A percentile compares a stretch with the other conserved stretches of the same genome.
Evolutionary conservation across 2,113 vertebrate genomes (phyloP).

Genomic region (Siphamia tubifer): DNA sequence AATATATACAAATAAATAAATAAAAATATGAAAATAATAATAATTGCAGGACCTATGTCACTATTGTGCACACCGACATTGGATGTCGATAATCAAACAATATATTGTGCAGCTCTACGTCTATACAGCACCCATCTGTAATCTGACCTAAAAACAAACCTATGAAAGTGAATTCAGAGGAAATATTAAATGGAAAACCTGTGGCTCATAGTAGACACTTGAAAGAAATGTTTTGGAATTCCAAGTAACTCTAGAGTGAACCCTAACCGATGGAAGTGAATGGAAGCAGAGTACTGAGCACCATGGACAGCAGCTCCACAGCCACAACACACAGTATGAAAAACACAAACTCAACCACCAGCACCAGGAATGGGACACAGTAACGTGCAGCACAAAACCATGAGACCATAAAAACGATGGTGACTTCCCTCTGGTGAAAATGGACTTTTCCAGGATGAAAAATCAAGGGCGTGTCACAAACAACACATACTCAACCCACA

Average conservation of each 20-base stretch:
- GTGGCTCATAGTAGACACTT: no score
- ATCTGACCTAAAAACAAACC: background rate
- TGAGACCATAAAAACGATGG: slow-evolving; percentile 13
- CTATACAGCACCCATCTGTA: background rate
- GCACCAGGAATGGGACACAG: slow-evolving; percentile 23
- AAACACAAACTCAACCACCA: slow-evolving; percentile 13
- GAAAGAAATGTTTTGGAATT: background rate
- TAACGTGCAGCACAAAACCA: slow-evolving; percentile 22
- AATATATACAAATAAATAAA: no score
- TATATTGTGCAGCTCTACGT: no score
- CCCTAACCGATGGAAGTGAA: background rate
- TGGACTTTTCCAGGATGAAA: slow-evolving; percentile 34
- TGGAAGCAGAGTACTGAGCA: background rate
- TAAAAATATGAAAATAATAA: no score
- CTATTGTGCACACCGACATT: no score
- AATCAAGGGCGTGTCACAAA: slow-evolving; percentile 46
- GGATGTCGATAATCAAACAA: no score
- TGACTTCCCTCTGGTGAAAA: slow-evolving; percentile 38
- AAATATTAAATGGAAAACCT: background rate
- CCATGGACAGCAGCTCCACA: slow-evolving; percentile 21
- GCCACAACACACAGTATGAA: slow-evolving; percentile 31
- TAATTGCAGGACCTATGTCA: no score
- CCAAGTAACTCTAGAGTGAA: background rate
- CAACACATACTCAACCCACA: slow-evolving; percentile 34
- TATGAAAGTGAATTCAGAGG: background rate